A percentile compares a stretch with the other conserved stretches of the same genome.
These are phyloP conservation scores for Lasioglossum vierecki DNA, from an alignment of 2,888 invertebrate species.

Conservation along the genomic window DNA sequence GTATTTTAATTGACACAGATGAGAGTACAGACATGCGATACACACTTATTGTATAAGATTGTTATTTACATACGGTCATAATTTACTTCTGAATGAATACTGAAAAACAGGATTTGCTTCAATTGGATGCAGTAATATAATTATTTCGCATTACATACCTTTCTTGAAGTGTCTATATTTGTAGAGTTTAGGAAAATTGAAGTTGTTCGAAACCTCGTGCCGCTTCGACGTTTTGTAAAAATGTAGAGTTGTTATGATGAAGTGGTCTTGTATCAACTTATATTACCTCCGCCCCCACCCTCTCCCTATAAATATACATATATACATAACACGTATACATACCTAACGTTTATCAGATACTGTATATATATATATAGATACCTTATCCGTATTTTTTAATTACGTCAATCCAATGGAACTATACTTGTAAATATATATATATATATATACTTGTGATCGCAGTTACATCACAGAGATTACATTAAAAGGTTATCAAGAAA, in stretches of 20 bases:
- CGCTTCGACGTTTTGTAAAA: not conserved
- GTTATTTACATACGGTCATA: not conserved
- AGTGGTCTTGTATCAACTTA: not conserved
- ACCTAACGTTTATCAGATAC: not conserved
- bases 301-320: not conserved
- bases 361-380: not conserved
- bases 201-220: not conserved
- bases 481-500: not conserved
- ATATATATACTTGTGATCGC: not conserved
- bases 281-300: not conserved
- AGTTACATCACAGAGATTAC: not conserved
- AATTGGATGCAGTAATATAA: not conserved
- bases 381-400: not conserved
- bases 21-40: not conserved
- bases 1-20: not conserved
- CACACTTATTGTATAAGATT: not conserved
- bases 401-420: not conserved
- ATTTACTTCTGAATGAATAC: not conserved
- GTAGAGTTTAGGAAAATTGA: not conserved
- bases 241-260: not conserved
- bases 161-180: not conserved
- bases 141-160: not conserved
- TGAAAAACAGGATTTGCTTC: not conserved
- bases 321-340: not conserved
- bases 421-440: no score